A percentile compares a stretch with the other conserved stretches of the same genome.
Conservation (phyloP, 2,113 vertebrate genomes). For the Eulemur rufifrons region DNA sequence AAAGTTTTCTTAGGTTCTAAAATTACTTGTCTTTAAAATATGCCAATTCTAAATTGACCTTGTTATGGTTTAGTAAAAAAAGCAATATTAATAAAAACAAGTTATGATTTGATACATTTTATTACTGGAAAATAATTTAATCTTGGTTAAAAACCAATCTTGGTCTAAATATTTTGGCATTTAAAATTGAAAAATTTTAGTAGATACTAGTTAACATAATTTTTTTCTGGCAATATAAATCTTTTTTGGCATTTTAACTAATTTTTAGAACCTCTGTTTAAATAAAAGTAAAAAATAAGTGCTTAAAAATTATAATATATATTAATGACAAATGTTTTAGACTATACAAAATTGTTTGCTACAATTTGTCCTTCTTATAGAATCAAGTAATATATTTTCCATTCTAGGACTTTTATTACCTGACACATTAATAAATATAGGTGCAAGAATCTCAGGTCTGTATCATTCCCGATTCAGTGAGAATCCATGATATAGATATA, state of each 20-base stretch:
- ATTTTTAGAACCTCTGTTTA: conserved; percentile 38
- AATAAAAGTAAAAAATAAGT: background rate
- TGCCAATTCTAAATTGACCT: background rate
- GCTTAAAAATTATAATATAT: background rate
- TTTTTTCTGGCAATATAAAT: conserved; percentile 40
- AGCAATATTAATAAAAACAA: conserved; percentile 22
- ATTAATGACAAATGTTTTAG: background rate
- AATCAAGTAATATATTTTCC: background rate
- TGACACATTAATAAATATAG: background rate
- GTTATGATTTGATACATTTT: conserved; percentile 44
- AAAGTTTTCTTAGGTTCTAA: background rate
- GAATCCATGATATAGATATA: background rate
- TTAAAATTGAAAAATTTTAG: conserved; percentile 37
- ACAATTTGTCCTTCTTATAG: background rate
- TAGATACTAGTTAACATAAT: conserved; percentile 47
- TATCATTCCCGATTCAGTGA: background rate
- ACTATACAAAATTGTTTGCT: background rate
- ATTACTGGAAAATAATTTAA: conserved; percentile 56
- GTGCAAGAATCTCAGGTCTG: background rate
- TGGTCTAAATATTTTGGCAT: conserved; percentile 77
- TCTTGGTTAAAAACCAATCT: conserved; percentile 65
- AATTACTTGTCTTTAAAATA: conserved; percentile 6
- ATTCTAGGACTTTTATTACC: background rate
- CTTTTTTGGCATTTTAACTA: conserved; percentile 49
- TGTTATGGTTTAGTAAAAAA: background rate